phyloP scores from a whole-genome alignment of 2,113 vertebrate genomes.

The Erpornis zantholeuca region DNA sequence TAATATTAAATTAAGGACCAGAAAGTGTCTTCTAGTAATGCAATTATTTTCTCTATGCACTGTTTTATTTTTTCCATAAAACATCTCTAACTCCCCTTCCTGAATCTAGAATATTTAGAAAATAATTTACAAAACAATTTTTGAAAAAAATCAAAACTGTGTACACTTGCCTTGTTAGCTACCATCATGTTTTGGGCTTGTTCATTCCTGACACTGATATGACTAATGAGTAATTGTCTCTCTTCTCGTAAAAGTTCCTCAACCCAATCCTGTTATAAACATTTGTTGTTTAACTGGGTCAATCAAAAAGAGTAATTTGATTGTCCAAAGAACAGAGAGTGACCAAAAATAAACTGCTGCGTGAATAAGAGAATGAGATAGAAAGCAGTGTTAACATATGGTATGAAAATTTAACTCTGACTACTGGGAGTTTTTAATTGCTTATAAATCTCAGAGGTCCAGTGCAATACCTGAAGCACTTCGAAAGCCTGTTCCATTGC shows the following conservation, averaged over 20 bases:
- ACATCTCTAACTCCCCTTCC: neutral
- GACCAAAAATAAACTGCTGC: neutral
- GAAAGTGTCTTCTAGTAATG: neutral
- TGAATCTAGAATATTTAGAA: neutral
- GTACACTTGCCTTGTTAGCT: neutral
- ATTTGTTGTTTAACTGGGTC: neutral
- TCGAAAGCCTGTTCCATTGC: neutral
- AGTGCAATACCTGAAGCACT: neutral
- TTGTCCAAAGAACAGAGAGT: neutral
- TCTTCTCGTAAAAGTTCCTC: neutral
- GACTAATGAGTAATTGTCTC: neutral
- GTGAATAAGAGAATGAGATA: neutral
- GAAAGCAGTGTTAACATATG: neutral
- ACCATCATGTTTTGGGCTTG: neutral
- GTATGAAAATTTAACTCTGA: neutral
- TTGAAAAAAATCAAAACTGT: neutral
- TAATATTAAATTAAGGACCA: neutral
- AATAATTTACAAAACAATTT: neutral
- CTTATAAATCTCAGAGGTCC: neutral
- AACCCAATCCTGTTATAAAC: neutral
- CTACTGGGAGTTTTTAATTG: neutral
- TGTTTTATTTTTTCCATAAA: neutral
- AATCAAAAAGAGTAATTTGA: neutral
- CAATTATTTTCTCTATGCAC: neutral
- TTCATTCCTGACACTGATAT: neutral